Evolutionary conservation across 2,797 vertebrate genomes (phyloP).

Genomic region (Sebastes jordani): DNA sequence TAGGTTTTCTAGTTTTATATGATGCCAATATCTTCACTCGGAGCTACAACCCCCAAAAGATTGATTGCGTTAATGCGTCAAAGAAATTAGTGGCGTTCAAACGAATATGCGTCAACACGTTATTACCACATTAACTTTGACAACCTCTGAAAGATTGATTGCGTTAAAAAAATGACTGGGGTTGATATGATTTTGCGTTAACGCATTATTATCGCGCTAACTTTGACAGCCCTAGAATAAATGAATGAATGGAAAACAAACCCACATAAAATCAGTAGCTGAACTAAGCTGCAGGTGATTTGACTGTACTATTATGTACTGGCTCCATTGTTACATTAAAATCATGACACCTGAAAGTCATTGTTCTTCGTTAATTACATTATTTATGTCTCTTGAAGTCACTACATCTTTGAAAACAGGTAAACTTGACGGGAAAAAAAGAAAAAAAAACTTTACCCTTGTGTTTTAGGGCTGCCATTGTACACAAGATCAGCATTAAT

Average conservation of each 20-base stretch:
- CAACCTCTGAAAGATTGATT: too few species aligned
- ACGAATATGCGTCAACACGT: too few species aligned
- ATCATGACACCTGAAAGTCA: not conserved
- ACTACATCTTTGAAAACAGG: not conserved
- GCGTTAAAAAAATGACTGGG: too few species aligned
- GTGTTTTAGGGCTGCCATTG: not conserved
- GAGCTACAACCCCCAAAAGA: too few species aligned
- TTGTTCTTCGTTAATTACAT: not conserved
- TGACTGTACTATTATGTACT: too few species aligned
- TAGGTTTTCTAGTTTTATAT: too few species aligned
- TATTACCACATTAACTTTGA: too few species aligned
- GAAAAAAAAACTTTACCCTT: not conserved
- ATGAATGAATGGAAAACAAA: not conserved
- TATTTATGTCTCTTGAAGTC: not conserved
- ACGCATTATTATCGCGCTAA: fast-evolving
- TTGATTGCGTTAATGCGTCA: fast-evolving
- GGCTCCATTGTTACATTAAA: not conserved
- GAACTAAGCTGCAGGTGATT: not conserved
- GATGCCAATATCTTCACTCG: too few species aligned
- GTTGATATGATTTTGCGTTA: too few species aligned
- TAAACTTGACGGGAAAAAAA: not conserved
- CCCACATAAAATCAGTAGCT: not conserved
- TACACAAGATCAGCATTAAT: constrained; percentile 17
- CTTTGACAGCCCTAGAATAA: not conserved
- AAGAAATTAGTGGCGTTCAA: too few species aligned